These are phyloP conservation scores for Thyatira batis DNA, from an alignment of 2,888 invertebrate genomes.

Conservation along the genomic window DNA sequence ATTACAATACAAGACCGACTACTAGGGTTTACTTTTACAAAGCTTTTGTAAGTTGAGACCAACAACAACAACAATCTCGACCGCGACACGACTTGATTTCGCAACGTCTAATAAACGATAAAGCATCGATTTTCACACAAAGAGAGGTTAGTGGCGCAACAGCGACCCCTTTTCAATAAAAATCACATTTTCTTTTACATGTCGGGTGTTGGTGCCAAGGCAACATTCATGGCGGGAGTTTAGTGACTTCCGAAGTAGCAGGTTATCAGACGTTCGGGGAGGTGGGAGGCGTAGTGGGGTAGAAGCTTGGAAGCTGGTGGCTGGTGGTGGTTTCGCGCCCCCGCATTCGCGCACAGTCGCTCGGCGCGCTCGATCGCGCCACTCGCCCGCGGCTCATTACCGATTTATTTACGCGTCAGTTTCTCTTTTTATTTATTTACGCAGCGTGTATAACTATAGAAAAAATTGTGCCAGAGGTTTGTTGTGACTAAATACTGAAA, in stretches of 20 bases:
- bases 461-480: slow-evolving; percentile 59
- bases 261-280: slow-evolving; percentile 72
- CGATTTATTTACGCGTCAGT: slow-evolving; percentile 54
- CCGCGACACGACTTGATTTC: slow-evolving; percentile 48
- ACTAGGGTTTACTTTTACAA: slow-evolving; percentile 34
- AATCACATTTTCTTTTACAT: slow-evolving; percentile 75
- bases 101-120: slow-evolving; percentile 58
- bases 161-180: slow-evolving; percentile 74
- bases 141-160: slow-evolving; percentile 55
- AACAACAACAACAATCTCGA: slow-evolving; percentile 26
- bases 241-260: slow-evolving; percentile 82
- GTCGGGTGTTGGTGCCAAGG: slow-evolving; percentile 65
- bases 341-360: slow-evolving; percentile 70
- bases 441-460: slow-evolving; percentile 41
- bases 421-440: slow-evolving; percentile 57
- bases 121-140: slow-evolving; percentile 65
- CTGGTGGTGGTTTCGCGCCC: slow-evolving; percentile 63
- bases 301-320: slow-evolving; percentile 69
- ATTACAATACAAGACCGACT: neutral
- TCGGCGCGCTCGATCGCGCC: slow-evolving; percentile 65
- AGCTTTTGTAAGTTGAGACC: slow-evolving; percentile 36
- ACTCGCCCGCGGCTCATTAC: slow-evolving; percentile 41
- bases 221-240: slow-evolving; percentile 76
- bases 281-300: slow-evolving; percentile 40
- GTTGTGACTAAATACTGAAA: slow-evolving; percentile 67